A percentile compares a stretch with the other conserved stretches of the same genome.
phyloP scores from a whole-genome alignment of 2,888 invertebrate species.

The Drosophila neoperkinsi region DNA sequence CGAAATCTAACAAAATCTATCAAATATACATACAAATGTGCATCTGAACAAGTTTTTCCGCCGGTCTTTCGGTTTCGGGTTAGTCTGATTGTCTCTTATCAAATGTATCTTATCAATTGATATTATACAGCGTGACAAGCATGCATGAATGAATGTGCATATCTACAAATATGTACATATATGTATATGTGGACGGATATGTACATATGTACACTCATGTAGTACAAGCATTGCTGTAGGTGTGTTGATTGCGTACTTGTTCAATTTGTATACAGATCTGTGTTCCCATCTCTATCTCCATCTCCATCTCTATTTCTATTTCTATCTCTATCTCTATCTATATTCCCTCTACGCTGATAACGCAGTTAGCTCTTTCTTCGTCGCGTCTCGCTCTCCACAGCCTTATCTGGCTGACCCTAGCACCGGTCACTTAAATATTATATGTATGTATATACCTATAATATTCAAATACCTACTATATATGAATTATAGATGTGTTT shows the following conservation, averaged over 20 bases:
- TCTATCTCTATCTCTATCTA: background rate
- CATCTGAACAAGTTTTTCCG: background rate
- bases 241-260: conserved; percentile 63
- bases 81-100: conserved; percentile 33
- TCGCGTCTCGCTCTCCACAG: conserved; percentile 6
- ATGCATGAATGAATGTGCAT: conserved; percentile 25
- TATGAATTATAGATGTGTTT: background rate
- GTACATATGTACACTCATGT: conserved; percentile 39
- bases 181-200: background rate
- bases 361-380: conserved; percentile 5
- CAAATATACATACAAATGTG: background rate
- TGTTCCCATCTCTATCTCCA: conserved; percentile 25
- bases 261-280: conserved; percentile 58
- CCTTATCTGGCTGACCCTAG: conserved; percentile 38
- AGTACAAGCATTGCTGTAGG: conserved; percentile 45
- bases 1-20: conserved; percentile 1
- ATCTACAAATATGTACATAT: background rate
- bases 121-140: conserved; percentile 49
- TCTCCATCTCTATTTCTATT: background rate
- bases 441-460: background rate
- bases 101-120: conserved; percentile 33
- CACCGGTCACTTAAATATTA: conserved; percentile 26
- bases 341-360: conserved; percentile 26
- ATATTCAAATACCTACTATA: background rate
- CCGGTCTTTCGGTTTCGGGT: background rate